A percentile compares a stretch with the other conserved stretches of the same genome.
phyloP scores from a whole-genome alignment of 2,888 invertebrate species.

The Caenorhabditis wallacei region DNA sequence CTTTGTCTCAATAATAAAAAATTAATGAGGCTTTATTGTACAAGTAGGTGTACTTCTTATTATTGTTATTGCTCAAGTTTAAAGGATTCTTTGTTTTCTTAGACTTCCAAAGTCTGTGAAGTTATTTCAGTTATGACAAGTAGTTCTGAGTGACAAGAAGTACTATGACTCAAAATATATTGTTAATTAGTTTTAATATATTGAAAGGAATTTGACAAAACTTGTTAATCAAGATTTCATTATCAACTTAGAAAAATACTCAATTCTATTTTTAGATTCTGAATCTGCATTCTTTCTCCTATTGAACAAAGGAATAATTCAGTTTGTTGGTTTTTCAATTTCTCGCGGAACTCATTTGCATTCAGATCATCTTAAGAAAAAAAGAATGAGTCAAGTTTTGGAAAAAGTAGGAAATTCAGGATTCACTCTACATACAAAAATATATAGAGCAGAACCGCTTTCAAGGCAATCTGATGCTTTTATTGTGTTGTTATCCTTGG shows the following conservation, averaged over 20 bases:
- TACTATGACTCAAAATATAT: no score
- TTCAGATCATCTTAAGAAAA: background rate
- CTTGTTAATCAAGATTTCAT: no score
- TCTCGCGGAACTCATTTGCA: constrained; percentile 7
- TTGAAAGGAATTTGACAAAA: no score
- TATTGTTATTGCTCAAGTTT: constrained; percentile 26
- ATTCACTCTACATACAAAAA: constrained; percentile 7
- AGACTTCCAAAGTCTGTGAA: no score
- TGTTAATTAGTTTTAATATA: no score
- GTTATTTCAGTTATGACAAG: no score
- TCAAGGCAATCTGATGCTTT: constrained; percentile 60
- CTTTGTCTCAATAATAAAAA: constrained; percentile 12
- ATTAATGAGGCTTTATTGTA: constrained; percentile 19
- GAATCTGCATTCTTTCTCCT: background rate
- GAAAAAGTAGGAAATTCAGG: constrained; percentile 4
- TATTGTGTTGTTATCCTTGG: constrained; percentile 59
- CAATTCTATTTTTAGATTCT: background rate
- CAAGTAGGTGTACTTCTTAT: constrained; percentile 1
- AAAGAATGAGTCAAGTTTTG: background rate
- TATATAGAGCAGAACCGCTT: constrained; percentile 28
- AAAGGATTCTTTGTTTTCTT: constrained; percentile 1
- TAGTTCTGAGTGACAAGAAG: no score
- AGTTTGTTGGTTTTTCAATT: background rate
- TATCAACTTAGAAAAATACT: no score
- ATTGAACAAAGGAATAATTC: background rate